These are phyloP conservation scores for Ormyrus pomaceus DNA, from an alignment of 2,888 invertebrate species.

Conservation along the genomic window DNA sequence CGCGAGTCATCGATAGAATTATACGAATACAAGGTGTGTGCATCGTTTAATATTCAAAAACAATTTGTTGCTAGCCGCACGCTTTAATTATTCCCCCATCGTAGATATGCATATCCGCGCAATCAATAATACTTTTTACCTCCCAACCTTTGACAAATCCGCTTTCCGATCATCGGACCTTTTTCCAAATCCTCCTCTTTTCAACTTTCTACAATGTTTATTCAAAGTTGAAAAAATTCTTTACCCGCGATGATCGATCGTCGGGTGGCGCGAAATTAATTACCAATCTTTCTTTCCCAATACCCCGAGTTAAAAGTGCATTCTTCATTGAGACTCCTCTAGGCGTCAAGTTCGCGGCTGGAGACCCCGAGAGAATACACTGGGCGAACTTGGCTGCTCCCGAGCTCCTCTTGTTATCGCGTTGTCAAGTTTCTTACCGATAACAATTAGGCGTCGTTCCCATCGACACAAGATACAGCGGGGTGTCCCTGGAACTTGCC, in stretches of 20 bases:
- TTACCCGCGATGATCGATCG: constrained; percentile 26
- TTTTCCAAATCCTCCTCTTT: too few species aligned
- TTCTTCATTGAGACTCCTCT: constrained; percentile 27
- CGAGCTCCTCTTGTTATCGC: constrained; percentile 64
- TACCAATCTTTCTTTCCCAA: constrained; percentile 12
- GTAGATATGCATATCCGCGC: too few species aligned
- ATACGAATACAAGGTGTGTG: too few species aligned
- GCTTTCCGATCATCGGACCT: too few species aligned
- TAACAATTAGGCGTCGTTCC: constrained; percentile 71
- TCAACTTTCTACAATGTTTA: neutral
- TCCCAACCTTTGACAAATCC: too few species aligned
- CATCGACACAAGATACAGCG: constrained; percentile 67
- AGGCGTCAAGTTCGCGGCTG: constrained; percentile 14
- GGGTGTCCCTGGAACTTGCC: constrained; percentile 61
- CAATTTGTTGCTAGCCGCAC: too few species aligned
- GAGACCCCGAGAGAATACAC: constrained; percentile 50
- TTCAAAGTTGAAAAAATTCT: neutral
- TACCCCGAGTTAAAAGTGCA: constrained; percentile 46
- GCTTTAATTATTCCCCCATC: too few species aligned
- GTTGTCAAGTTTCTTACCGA: constrained; percentile 71
- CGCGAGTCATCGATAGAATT: too few species aligned
- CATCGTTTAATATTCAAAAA: too few species aligned
- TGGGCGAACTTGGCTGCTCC: constrained; percentile 45
- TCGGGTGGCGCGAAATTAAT: constrained; percentile 27
- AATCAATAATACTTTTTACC: too few species aligned